Evolutionary conservation across 2,113 vertebrate species (phyloP).

Genomic region (Silurus asotus): DNA sequence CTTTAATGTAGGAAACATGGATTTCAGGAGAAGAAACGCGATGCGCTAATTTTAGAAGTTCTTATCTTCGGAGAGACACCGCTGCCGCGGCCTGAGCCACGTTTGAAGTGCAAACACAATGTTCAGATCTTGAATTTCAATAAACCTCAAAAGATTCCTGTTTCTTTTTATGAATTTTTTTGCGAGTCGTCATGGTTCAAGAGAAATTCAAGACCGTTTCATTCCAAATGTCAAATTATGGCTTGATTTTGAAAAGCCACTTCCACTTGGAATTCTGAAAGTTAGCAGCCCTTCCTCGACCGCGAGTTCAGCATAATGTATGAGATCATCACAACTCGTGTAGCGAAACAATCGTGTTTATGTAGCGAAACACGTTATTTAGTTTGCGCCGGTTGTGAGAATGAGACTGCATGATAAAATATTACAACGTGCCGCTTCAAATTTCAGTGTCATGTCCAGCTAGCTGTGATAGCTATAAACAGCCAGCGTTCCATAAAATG

Average conservation of each 20-base stretch:
- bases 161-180: too few relatives aligned
- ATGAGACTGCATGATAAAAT: background rate
- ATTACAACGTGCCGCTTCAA: background rate
- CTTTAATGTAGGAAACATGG: conserved; percentile 55
- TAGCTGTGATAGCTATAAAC: background rate
- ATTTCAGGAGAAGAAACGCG: conserved; percentile 53
- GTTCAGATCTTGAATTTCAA: conserved; percentile 33
- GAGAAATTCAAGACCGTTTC: background rate
- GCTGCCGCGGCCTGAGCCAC: too few relatives aligned
- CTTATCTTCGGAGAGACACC: conserved; percentile 68
- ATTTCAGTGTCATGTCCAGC: background rate
- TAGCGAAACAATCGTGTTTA: too few relatives aligned
- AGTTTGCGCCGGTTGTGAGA: background rate
- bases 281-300: background rate
- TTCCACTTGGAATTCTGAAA: background rate
- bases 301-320: background rate
- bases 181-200: background rate
- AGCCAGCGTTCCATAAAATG: background rate
- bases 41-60: conserved; percentile 76
- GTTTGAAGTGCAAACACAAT: conserved; percentile 46
- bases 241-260: background rate
- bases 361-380: background rate
- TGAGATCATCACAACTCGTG: background rate
- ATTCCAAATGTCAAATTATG: background rate
- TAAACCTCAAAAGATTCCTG: background rate